Evolutionary conservation across 2,797 vertebrate genomes (phyloP).

Genomic region (Apogon talboti): DNA sequence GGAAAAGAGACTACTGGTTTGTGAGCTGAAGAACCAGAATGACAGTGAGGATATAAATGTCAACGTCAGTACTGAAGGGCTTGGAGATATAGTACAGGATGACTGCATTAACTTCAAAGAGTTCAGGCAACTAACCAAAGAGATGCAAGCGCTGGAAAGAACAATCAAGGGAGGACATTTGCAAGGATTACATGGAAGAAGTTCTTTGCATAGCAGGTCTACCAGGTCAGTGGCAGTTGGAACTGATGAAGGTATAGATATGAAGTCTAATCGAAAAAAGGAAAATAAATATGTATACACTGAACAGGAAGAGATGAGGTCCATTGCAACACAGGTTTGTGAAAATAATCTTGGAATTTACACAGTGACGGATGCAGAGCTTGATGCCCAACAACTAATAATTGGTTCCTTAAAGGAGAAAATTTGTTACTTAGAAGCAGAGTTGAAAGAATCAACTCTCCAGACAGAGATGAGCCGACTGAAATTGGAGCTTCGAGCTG

Average conservation of each 20-base stretch:
- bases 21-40: constrained; percentile 86
- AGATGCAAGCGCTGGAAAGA: constrained; percentile 90
- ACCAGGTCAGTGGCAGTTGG: constrained; percentile 80
- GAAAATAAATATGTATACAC: constrained; percentile 77
- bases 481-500: constrained; percentile 91
- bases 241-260: constrained; percentile 74
- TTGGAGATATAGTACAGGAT: constrained; percentile 75
- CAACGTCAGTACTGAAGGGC: constrained; percentile 63
- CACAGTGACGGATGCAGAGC: constrained; percentile 86
- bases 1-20: constrained; percentile 91
- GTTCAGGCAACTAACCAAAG: constrained; percentile 88
- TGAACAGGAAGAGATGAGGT: constrained; percentile 76
- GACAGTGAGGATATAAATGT: constrained; percentile 61
- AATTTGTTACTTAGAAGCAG: constrained; percentile 89
- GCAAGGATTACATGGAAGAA: constrained; percentile 61
- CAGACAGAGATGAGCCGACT: constrained; percentile 92
- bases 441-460: constrained; percentile 92
- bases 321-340: constrained; percentile 84
- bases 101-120: constrained; percentile 82
- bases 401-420: constrained; percentile 90
- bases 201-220: constrained; percentile 56
- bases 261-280: constrained; percentile 57
- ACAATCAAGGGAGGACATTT: constrained; percentile 86
- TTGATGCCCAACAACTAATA: constrained; percentile 90
- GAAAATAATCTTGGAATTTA: constrained; percentile 88